Evolutionary conservation across 2,888 invertebrate species (phyloP).

Genomic region (Allophyes oxyacanthae): DNA sequence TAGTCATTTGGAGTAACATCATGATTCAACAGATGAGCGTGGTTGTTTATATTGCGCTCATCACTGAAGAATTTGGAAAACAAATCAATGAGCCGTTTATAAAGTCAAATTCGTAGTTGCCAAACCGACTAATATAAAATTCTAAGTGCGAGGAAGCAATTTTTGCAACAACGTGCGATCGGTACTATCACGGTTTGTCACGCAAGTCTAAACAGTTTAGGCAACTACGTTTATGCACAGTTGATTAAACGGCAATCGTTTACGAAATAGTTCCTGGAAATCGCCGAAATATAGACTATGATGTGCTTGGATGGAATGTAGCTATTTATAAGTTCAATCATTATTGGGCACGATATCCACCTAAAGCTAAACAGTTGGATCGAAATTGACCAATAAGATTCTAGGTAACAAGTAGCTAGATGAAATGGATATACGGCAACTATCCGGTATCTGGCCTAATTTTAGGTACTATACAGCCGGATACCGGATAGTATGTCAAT

Average conservation of each 20-base stretch:
- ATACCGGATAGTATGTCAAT: no score
- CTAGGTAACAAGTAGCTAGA: no score
- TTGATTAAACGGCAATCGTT: constrained; percentile 56
- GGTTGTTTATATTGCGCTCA: constrained; percentile 40
- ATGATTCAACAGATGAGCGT: constrained; percentile 48
- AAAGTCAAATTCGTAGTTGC: constrained; percentile 45
- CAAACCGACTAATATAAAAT: constrained; percentile 52
- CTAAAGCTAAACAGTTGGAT: no score
- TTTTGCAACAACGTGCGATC: constrained; percentile 63
- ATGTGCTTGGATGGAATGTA: constrained; percentile 35
- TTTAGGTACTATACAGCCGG: no score
- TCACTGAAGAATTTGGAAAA: constrained; percentile 49
- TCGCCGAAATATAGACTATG: constrained; percentile 49
- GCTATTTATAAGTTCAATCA: constrained; percentile 35
- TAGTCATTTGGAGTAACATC: constrained; percentile 31
- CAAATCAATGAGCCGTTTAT: constrained; percentile 40
- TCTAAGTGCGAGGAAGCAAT: constrained; percentile 65
- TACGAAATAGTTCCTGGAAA: constrained; percentile 62
- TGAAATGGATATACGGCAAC: no score
- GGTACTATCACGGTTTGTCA: constrained; percentile 75
- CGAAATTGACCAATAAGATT: no score
- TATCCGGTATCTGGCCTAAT: no score
- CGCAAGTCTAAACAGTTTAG: constrained; percentile 73
- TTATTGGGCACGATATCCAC: no score
- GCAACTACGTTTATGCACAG: constrained; percentile 60